Evolutionary conservation across 2,797 vertebrate species (phyloP), one percentile per base, ranked within the genome.

Genomic region (Oceanodroma leucorhoa): DNA sequence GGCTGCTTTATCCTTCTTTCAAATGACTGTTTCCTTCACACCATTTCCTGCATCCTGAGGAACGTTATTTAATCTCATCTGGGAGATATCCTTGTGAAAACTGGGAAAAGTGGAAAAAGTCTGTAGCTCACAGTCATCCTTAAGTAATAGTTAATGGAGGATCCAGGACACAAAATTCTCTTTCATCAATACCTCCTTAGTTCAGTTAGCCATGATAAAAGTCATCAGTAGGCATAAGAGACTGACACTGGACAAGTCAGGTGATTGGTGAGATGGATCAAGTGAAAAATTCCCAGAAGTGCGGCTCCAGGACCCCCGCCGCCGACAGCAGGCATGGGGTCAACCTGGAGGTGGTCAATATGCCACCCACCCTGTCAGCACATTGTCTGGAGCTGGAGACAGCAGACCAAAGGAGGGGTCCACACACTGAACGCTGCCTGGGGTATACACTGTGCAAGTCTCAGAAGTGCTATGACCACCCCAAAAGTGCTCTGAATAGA

Each of bases 1-100:
- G 62, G 82, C 61, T 96, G 83, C 79, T 89, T 62, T 53, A 91
- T 69, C 51, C 70, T 91, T 90, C 73, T 73, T 54, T 61, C 69
- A 95, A 90, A 81, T 23, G 9, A 57, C 46, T 73, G 11, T 80
- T 96, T 95, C 79, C 6, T 91, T 85, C 46, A 9, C 32, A 38
- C 38, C n/a, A 82, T 87, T 95, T 88, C 38, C 82, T 46, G 18
- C 60, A 89, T 64, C 50, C 29, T 60, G 23, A 85, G 51, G 17
- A 76, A 85, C 9, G 45, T 51, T 80, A 62, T 64, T 94, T 80
- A 76, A 90, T 90, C 65, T 90, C 40, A 58, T 54, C 22, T 77
- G 6, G 4, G 54, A 85, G 55, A 70, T 60, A 79, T 15, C 57
- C 41, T 45, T 8, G 3, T 73, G 75, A 95, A 79, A 76, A 83